Conservation (phyloP, 2,113 vertebrate species). For the Cathartes aura region DNA sequence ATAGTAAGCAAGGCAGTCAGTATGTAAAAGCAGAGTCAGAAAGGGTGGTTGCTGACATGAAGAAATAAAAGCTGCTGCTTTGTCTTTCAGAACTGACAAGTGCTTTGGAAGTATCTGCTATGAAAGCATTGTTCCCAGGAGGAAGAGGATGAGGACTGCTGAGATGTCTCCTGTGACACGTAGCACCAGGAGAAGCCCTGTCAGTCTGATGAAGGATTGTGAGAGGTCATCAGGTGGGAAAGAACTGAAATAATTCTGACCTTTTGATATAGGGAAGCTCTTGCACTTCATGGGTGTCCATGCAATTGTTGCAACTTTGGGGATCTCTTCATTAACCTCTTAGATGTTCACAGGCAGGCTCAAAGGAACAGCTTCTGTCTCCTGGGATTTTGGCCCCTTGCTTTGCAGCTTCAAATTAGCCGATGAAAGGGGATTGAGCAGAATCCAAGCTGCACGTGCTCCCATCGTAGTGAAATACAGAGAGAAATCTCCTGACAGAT, state of each 20-base stretch:
- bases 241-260: background rate
- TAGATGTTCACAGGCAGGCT: background rate
- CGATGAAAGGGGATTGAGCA: background rate
- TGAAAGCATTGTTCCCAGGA: background rate
- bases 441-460: background rate
- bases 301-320: background rate
- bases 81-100: background rate
- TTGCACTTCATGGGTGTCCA: background rate
- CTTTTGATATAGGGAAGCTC: background rate
- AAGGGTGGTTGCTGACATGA: background rate
- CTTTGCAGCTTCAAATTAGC: background rate
- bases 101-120: background rate
- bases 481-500: background rate
- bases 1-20: background rate
- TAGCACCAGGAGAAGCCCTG: background rate
- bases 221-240: background rate
- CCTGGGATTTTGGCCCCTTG: background rate
- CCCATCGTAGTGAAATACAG: background rate
- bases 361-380: background rate
- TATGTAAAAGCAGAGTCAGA: background rate
- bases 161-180: background rate
- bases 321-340: background rate
- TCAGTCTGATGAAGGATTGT: background rate
- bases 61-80: background rate
- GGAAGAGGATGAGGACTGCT: background rate